Evolutionary conservation across 2,797 vertebrate species (phyloP).

Genomic region (Xerus rutilus): DNA sequence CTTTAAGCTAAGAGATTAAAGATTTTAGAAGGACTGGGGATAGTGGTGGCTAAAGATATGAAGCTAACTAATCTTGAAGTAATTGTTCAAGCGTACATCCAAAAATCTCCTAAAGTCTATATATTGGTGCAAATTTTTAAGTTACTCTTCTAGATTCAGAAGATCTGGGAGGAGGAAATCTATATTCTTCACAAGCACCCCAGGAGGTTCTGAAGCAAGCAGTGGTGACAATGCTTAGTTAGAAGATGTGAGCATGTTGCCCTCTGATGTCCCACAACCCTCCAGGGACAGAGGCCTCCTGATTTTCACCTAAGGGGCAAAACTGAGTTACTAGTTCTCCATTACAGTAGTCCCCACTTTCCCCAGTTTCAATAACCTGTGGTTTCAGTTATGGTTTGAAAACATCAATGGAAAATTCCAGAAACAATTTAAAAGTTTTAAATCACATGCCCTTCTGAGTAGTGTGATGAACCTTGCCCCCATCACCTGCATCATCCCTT

Average conservation of each 20-base stretch:
- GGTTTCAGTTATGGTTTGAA: neutral
- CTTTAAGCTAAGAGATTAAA: neutral
- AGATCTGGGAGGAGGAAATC: neutral
- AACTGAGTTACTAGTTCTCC: neutral
- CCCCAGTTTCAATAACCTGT: neutral
- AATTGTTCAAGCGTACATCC: neutral
- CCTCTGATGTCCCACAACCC: neutral
- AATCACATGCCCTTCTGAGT: neutral
- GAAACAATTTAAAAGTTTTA: neutral
- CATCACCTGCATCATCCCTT: neutral
- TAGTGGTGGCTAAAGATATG: neutral
- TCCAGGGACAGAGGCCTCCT: neutral
- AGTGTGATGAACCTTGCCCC: neutral
- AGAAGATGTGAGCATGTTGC: neutral
- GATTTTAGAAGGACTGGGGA: neutral
- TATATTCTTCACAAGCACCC: neutral
- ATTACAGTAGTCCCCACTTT: too few species aligned
- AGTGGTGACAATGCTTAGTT: neutral
- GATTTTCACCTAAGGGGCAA: neutral
- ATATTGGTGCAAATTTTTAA: neutral
- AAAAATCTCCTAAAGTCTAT: neutral
- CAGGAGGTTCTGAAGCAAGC: neutral
- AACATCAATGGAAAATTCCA: neutral
- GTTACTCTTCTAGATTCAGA: neutral
- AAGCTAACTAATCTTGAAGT: neutral